Evolutionary conservation across 1,140 invertebrate genomes (phyloP).

Genomic region (Anthonomus grandis): DNA sequence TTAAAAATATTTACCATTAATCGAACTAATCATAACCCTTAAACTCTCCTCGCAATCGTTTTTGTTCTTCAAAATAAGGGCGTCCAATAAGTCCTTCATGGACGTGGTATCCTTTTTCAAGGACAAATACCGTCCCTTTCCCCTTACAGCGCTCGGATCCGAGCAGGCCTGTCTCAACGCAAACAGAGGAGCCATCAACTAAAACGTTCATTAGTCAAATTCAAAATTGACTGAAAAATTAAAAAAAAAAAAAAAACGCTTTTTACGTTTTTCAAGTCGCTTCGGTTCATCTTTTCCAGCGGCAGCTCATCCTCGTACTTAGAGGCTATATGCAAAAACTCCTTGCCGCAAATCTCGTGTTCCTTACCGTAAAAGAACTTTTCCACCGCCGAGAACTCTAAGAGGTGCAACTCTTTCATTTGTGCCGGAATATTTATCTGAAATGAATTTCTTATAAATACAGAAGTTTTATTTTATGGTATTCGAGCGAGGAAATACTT

Average conservation of each 20-base stretch:
- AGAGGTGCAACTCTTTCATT: constrained; percentile 47
- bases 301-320: constrained; percentile 35
- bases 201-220: constrained; percentile 28
- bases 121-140: constrained; percentile 53
- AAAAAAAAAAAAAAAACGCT: no score
- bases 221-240: no score
- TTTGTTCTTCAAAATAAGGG: constrained; percentile 63
- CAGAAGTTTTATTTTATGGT: no score
- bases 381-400: constrained; percentile 54
- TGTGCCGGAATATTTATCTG: constrained; percentile 53
- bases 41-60: constrained; percentile 65
- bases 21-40: constrained; percentile 58
- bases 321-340: constrained; percentile 38
- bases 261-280: constrained; percentile 40
- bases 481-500: constrained; percentile 28
- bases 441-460: constrained; percentile 7
- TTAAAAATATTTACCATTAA: constrained; percentile 56
- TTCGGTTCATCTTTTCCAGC: constrained; percentile 40
- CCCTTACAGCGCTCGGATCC: constrained; percentile 62
- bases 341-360: constrained; percentile 43
- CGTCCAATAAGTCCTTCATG: constrained; percentile 66
- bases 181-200: constrained; percentile 62
- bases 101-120: constrained; percentile 59
- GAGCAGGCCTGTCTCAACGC: constrained; percentile 69
- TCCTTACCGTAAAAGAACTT: constrained; percentile 55